These are phyloP conservation scores for Diacarnus erythraeanus DNA, from an alignment of 37 sponge, comb jelly and placozoan genomes.

Conservation along the genomic window DNA sequence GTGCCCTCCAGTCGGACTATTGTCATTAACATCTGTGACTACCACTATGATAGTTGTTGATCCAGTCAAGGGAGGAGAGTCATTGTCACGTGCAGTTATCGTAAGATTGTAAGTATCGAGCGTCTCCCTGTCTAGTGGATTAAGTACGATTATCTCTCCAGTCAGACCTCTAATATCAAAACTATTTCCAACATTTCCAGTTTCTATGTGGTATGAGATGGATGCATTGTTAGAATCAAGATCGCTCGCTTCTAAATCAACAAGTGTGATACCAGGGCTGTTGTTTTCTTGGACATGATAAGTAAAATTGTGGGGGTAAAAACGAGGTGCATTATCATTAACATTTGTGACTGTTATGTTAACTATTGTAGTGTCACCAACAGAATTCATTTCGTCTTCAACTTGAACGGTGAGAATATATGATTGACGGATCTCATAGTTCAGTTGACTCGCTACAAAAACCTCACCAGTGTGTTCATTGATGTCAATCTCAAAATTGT, in stretches of 20 bases:
- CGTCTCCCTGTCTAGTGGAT: slow-evolving; percentile 49
- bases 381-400: background rate
- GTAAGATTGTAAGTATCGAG: slow-evolving; percentile 20
- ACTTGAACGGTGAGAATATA: slow-evolving; percentile 38
- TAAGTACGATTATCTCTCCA: slow-evolving; percentile 25
- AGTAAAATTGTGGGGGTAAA: slow-evolving; percentile 15
- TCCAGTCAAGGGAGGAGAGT: slow-evolving; percentile 47
- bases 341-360: slow-evolving; percentile 38
- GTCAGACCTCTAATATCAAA: slow-evolving; percentile 33
- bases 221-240: slow-evolving; percentile 37
- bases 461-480: slow-evolving; percentile 39
- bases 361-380: slow-evolving; percentile 23
- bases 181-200: slow-evolving; percentile 20
- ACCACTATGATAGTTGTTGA: slow-evolving; percentile 43
- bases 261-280: background rate
- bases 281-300: slow-evolving; percentile 42
- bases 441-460: slow-evolving; percentile 9
- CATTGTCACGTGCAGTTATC: slow-evolving; percentile 67
- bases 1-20: slow-evolving; percentile 48
- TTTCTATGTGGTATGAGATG: slow-evolving; percentile 43
- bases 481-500: slow-evolving; percentile 50
- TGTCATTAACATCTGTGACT: slow-evolving; percentile 70
- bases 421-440: slow-evolving; percentile 27
- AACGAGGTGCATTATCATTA: slow-evolving; percentile 70
- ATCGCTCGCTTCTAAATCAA: slow-evolving; percentile 34